Conservation (phyloP, 2,797 vertebrate genomes). For the Sebastes steindachneri region DNA sequence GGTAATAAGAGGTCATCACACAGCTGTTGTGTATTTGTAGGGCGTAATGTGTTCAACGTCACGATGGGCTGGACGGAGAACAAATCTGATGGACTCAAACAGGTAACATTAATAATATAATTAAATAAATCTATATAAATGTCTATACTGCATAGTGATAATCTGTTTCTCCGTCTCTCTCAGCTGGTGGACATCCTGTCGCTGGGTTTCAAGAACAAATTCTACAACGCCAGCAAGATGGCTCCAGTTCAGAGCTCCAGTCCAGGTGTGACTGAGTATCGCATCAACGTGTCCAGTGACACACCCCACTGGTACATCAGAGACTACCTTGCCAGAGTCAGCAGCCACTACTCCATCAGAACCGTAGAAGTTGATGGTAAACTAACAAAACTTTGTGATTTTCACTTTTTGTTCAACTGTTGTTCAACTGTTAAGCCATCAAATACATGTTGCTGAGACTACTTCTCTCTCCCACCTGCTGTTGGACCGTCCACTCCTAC, state of each 20-base stretch:
- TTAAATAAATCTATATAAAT: background rate
- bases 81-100: conserved; percentile 48
- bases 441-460: background rate
- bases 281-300: conserved; percentile 86
- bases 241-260: background rate
- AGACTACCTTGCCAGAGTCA: conserved; percentile 83
- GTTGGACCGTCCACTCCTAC: conserved; percentile 8
- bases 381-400: background rate
- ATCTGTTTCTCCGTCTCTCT: background rate
- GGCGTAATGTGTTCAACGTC: conserved; percentile 84
- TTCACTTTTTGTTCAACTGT: too few relatives aligned
- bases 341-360: conserved; percentile 70
- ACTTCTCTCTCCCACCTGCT: conserved; percentile 13
- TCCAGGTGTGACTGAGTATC: conserved; percentile 68
- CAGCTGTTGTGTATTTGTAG: conserved; percentile 66
- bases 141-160: background rate
- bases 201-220: conserved; percentile 86
- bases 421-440: too few relatives aligned
- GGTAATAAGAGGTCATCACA: background rate
- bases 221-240: conserved; percentile 77
- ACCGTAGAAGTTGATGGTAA: conserved; percentile 80
- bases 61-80: conserved; percentile 75
- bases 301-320: conserved; percentile 88
- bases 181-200: conserved; percentile 80
- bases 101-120: conserved; percentile 57